Evolutionary conservation across 2,113 vertebrate genomes (phyloP).

Genomic region (Arothron firmamentum): DNA sequence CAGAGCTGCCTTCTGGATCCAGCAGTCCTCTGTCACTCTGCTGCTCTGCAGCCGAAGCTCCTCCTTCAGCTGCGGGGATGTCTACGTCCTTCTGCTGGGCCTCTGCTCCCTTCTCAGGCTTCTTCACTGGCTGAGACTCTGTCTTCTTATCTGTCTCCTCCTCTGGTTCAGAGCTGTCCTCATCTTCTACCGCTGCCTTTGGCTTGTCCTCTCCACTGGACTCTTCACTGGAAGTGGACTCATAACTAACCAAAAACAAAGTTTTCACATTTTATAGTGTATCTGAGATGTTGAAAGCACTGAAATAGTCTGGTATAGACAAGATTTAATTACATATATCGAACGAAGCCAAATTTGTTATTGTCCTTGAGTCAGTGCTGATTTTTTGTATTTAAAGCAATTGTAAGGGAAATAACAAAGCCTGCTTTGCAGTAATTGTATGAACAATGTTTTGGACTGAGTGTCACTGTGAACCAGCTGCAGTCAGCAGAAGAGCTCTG

Average conservation of each 20-base stretch:
- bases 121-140: conserved; percentile 40
- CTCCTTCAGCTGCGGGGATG: conserved; percentile 53
- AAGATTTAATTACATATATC: too few species aligned
- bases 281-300: background rate
- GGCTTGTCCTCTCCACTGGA: conserved; percentile 85
- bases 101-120: conserved; percentile 62
- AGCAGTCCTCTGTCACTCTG: conserved; percentile 48
- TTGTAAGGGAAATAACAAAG: background rate
- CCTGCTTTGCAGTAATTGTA: background rate
- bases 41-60: conserved; percentile 36
- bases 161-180: conserved; percentile 62
- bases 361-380: too few species aligned
- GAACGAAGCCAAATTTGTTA: too few species aligned
- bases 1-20: conserved; percentile 46
- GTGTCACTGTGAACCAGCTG: background rate
- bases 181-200: conserved; percentile 75
- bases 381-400: background rate
- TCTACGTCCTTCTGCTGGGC: conserved; percentile 49
- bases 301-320: too few species aligned
- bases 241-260: conserved; percentile 77
- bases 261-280: background rate
- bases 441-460: background rate
- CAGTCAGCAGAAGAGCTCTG: too few species aligned
- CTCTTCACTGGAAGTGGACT: conserved; percentile 95
- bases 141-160: conserved; percentile 70